These are phyloP conservation scores for Trissoscelio sp. DNA, from an alignment of 2,888 invertebrate genomes.

Conservation along the genomic window DNA sequence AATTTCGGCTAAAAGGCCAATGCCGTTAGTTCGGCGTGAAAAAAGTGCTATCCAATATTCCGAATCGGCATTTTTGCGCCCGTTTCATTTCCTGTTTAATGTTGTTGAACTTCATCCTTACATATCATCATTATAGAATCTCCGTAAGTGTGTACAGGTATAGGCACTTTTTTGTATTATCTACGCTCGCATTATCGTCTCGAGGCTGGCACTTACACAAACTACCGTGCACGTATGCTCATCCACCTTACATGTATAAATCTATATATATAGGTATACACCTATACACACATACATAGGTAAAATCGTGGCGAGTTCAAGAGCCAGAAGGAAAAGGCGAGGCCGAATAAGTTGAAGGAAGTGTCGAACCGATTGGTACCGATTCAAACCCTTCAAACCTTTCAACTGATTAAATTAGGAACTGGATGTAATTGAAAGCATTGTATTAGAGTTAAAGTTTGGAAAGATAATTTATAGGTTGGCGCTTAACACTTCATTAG, in stretches of 20 bases:
- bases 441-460: neutral
- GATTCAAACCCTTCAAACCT: constrained; percentile 55
- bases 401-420: constrained; percentile 17
- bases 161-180: constrained; percentile 47
- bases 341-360: constrained; percentile 73
- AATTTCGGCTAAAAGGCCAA: constrained; percentile 31
- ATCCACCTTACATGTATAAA: neutral
- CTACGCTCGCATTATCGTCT: constrained; percentile 53
- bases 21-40: constrained; percentile 33
- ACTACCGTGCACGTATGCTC: constrained; percentile 15
- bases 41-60: constrained; percentile 50
- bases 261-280: neutral
- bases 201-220: constrained; percentile 18
- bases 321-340: constrained; percentile 70
- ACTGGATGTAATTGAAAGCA: neutral
- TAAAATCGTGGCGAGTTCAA: constrained; percentile 52
- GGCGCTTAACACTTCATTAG: neutral
- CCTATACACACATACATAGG: neutral
- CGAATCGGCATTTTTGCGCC: constrained; percentile 53
- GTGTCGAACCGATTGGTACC: constrained; percentile 71
- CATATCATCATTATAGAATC: constrained; percentile 51
- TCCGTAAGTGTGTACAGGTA: constrained; percentile 29
- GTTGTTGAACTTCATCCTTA: constrained; percentile 53
- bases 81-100: constrained; percentile 59
- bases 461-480: neutral